A percentile compares a stretch with the other conserved stretches of the same genome.
phyloP scores from a whole-genome alignment of 2,113 vertebrate species.

The Sitta europaea region DNA sequence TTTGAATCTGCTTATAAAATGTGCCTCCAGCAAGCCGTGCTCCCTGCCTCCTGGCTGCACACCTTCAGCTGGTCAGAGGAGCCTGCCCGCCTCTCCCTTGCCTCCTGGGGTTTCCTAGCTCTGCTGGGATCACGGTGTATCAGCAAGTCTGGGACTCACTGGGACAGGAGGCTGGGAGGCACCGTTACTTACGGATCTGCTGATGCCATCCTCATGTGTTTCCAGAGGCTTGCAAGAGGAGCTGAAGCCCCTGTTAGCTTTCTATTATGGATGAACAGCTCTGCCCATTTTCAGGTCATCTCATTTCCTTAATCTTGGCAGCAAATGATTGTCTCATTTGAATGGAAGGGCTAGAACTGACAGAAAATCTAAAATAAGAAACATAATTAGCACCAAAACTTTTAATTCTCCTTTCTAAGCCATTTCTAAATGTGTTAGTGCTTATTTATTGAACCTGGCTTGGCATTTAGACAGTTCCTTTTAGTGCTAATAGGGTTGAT shows the following conservation, averaged over 20 bases:
- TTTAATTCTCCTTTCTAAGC: constrained; percentile 29
- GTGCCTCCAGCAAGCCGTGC: not conserved
- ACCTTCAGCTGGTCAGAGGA: too few species aligned
- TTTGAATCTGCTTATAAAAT: not conserved
- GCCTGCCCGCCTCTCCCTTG: not conserved
- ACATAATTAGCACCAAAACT: constrained; percentile 27
- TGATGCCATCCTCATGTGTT: not conserved
- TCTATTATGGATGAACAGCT: not conserved
- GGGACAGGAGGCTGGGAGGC: not conserved
- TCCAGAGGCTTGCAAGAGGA: not conserved
- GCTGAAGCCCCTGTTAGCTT: not conserved
- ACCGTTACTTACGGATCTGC: not conserved
- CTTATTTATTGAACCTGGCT: not conserved
- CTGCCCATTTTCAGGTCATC: not conserved
- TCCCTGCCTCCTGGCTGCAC: not conserved
- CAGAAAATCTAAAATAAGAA: constrained; percentile 35
- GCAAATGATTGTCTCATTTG: not conserved
- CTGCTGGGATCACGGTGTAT: not conserved
- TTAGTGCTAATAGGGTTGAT: constrained; percentile 32
- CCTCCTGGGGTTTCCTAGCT: not conserved
- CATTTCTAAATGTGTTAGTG: not conserved
- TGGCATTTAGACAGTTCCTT: not conserved
- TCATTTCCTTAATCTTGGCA: not conserved
- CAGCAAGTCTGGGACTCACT: not conserved
- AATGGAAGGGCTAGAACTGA: not conserved